A percentile compares a stretch with the other conserved stretches of the same genome.
Conservation (phyloP, 2,888 invertebrate genomes). For the Erannis defoliaria region DNA sequence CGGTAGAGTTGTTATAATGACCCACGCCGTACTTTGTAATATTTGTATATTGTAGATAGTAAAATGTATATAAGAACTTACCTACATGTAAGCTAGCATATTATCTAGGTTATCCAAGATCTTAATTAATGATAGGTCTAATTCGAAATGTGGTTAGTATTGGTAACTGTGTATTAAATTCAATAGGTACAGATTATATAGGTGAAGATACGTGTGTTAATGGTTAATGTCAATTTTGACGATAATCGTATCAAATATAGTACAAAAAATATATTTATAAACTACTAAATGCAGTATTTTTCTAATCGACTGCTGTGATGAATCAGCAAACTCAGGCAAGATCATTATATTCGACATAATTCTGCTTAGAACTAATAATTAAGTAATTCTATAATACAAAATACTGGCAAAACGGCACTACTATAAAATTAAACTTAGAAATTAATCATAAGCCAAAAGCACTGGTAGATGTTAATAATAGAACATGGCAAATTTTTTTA, state of each 20-base stretch:
- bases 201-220: not conserved
- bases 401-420: conserved; percentile 36
- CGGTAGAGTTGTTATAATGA: not conserved
- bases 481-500: conserved; percentile 14
- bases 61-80: conserved; percentile 28
- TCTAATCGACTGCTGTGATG: conserved; percentile 49
- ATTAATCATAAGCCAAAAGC: conserved; percentile 22
- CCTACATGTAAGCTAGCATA: conserved; percentile 26
- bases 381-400: conserved; percentile 10
- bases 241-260: conserved; percentile 1
- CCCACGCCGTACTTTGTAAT: conserved; percentile 1
- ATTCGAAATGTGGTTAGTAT: conserved; percentile 7
- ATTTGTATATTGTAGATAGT: conserved; percentile 21
- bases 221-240: not conserved
- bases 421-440: conserved; percentile 14
- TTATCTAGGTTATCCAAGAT: conserved; percentile 16
- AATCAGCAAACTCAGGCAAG: conserved; percentile 58
- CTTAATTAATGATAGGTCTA: conserved; percentile 17
- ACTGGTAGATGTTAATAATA: conserved; percentile 13
- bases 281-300: conserved; percentile 57
- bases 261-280: conserved; percentile 54
- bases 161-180: conserved; percentile 15
- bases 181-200: not conserved
- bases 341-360: conserved; percentile 56
- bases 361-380: conserved; percentile 22